Evolutionary conservation across 2,113 vertebrate species (phyloP).

Genomic region (Lampris megalopsis): DNA sequence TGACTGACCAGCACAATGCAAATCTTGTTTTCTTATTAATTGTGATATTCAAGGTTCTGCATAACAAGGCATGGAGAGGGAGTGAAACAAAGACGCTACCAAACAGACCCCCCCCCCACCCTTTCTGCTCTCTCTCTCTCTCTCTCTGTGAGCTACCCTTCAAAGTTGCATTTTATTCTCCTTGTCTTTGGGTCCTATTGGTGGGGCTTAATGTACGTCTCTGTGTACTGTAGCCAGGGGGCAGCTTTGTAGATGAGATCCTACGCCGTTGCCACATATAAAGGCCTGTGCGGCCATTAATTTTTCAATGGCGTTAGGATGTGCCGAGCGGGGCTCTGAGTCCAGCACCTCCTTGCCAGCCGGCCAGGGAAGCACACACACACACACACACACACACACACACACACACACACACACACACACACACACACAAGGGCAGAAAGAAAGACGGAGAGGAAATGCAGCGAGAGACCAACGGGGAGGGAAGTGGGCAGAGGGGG

Average conservation of each 20-base stretch:
- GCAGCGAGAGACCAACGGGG: slow-evolving; percentile 9
- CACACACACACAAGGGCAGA: not conserved
- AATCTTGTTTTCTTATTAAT: slow-evolving; percentile 52
- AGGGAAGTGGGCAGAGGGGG: not conserved
- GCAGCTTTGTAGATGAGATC: slow-evolving; percentile 60
- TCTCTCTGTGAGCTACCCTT: slow-evolving; percentile 25
- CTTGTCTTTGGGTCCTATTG: slow-evolving; percentile 25
- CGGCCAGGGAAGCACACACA: slow-evolving; percentile 10
- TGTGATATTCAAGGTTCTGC: slow-evolving; percentile 39
- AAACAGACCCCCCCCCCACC: not conserved
- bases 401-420: too few relatives aligned
- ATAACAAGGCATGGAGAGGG: slow-evolving; percentile 24
- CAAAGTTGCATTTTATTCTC: slow-evolving; percentile 43
- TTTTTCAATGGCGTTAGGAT: slow-evolving; percentile 42
- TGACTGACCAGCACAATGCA: slow-evolving; percentile 50
- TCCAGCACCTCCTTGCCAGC: not conserved
- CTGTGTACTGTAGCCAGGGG: slow-evolving; percentile 37
- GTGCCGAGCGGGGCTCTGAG: not conserved
- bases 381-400: not conserved
- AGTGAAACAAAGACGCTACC: slow-evolving; percentile 21
- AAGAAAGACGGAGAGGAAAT: not conserved
- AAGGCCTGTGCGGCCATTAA: slow-evolving; percentile 58
- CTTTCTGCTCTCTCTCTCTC: too few relatives aligned
- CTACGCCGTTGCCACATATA: slow-evolving; percentile 60
- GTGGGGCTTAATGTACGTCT: slow-evolving; percentile 46